Conservation (phyloP, 2,888 invertebrate species). For the Resseliella maxima region DNA sequence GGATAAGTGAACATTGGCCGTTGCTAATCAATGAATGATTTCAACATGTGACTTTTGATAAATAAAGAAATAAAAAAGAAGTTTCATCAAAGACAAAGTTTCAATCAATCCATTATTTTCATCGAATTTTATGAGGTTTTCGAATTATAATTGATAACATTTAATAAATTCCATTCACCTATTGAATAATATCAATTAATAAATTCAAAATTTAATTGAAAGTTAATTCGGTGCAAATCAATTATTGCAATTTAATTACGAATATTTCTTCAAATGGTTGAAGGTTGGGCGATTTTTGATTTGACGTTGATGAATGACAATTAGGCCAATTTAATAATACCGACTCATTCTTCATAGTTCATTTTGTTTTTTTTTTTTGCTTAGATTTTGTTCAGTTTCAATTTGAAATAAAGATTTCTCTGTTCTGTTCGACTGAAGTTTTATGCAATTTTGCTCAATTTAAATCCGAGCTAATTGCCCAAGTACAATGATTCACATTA, state of each 20-base stretch:
- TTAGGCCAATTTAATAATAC: too few relatives aligned
- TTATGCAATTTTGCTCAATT: too few relatives aligned
- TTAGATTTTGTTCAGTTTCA: too few relatives aligned
- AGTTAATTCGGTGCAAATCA: background rate
- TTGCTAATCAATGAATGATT: background rate
- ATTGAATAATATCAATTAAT: too few relatives aligned
- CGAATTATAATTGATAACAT: background rate
- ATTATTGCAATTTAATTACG: background rate
- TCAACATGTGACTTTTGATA: background rate
- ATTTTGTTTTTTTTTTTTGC: too few relatives aligned
- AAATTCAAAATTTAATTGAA: background rate
- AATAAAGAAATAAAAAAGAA: too few relatives aligned
- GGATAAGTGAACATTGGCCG: background rate
- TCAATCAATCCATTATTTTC: too few relatives aligned
- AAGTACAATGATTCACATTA: too few relatives aligned
- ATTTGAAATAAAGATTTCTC: too few relatives aligned
- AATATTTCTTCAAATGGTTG: background rate
- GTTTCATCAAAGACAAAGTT: background rate
- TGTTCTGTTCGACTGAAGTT: too few relatives aligned
- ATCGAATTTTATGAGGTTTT: background rate
- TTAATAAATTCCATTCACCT: background rate
- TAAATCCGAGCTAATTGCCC: too few relatives aligned
- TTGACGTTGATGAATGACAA: background rate
- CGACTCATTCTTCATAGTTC: too few relatives aligned
- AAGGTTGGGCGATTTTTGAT: background rate